A percentile compares a stretch with the other conserved stretches of the same genome.
Conservation (phyloP, 2,888 invertebrate species). For the Schrankia costaestrigalis region DNA sequence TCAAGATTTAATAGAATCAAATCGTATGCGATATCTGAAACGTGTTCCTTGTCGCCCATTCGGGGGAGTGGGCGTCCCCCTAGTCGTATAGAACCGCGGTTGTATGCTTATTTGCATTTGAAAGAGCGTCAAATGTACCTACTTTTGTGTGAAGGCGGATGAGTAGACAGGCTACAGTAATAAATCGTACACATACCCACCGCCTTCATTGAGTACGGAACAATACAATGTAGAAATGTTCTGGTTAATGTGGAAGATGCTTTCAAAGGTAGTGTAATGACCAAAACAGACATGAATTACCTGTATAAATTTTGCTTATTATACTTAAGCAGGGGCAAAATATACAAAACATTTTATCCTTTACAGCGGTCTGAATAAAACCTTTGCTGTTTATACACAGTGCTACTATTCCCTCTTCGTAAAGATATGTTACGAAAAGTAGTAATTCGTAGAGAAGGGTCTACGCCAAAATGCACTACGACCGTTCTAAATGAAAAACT, state of each 20-base stretch:
- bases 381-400: too few species aligned
- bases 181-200: conserved; percentile 41
- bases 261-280: conserved; percentile 2
- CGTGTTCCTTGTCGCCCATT: conserved; percentile 58
- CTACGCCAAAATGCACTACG: too few species aligned
- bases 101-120: conserved; percentile 57
- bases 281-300: too few species aligned
- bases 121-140: conserved; percentile 51
- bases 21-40: conserved; percentile 67
- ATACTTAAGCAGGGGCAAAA: too few species aligned
- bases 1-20: conserved; percentile 52
- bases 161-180: conserved; percentile 35
- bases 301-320: too few species aligned
- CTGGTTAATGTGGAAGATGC: conserved; percentile 3
- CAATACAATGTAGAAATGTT: conserved; percentile 11
- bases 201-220: conserved; percentile 23
- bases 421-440: too few species aligned
- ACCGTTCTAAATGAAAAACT: too few species aligned
- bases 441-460: too few species aligned
- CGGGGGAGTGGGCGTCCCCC: conserved; percentile 18
- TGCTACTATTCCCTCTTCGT: too few species aligned
- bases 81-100: conserved; percentile 26
- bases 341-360: too few species aligned
- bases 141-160: conserved; percentile 41
- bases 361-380: too few species aligned